A percentile compares a stretch with the other conserved stretches of the same genome.
These are phyloP conservation scores for Coelogynopora nodosa DNA, from an alignment of 2,888 invertebrate species.

Conservation along the genomic window DNA sequence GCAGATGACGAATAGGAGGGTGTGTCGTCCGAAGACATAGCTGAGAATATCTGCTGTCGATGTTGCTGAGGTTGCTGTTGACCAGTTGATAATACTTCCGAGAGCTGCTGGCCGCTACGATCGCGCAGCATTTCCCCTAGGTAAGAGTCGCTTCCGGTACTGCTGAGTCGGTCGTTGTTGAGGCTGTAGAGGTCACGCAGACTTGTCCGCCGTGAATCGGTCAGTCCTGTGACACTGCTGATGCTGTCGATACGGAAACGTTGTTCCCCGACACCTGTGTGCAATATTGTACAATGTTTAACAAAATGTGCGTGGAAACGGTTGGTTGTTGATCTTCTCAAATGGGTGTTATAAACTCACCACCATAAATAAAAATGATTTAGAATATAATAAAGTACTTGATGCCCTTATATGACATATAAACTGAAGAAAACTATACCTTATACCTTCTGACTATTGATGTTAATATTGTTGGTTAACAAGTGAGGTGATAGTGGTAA, in stretches of 20 bases:
- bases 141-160: neutral
- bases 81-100: neutral
- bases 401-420: no score
- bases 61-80: neutral
- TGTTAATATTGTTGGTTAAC: no score
- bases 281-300: no score
- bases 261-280: neutral
- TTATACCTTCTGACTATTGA: no score
- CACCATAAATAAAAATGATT: no score
- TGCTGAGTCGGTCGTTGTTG: neutral
- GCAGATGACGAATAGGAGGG: neutral
- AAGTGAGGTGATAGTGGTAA: no score
- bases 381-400: no score
- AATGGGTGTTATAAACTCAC: no score
- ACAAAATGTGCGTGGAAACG: no score
- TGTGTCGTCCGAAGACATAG: neutral
- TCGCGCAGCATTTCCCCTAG: neutral
- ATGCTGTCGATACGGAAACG: neutral
- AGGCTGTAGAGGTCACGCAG: neutral
- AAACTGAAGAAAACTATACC: no score
- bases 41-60: neutral
- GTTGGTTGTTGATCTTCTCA: no score
- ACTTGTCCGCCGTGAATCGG: conserved; percentile 3
- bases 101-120: neutral
- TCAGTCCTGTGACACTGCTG: neutral